Conservation (phyloP, 2,888 invertebrate genomes). For the Gandaritis pyraliata region DNA sequence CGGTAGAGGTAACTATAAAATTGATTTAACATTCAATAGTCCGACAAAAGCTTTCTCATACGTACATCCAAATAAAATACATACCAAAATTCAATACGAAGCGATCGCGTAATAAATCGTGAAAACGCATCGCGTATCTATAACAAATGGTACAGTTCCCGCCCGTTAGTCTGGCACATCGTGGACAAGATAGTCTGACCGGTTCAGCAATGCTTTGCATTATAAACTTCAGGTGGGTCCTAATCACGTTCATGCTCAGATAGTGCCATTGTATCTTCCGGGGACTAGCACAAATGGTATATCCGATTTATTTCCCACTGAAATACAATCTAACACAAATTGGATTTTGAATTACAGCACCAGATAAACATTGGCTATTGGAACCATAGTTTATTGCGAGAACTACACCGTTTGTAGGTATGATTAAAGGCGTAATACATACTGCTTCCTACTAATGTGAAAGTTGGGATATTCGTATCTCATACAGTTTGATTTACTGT, state of each 20-base stretch:
- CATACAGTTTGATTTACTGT: too few relatives aligned
- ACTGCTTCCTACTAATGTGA: not conserved
- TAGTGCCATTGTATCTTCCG: slow-evolving; percentile 1
- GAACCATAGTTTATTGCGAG: slow-evolving; percentile 22
- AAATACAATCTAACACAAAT: slow-evolving; percentile 74
- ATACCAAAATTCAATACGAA: slow-evolving; percentile 64
- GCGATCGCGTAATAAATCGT: slow-evolving; percentile 60
- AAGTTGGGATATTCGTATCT: too few relatives aligned
- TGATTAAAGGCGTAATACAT: slow-evolving; percentile 2
- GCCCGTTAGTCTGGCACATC: slow-evolving; percentile 8
- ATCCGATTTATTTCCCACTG: slow-evolving; percentile 67
- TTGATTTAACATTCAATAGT: slow-evolving; percentile 47
- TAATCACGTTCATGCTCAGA: not conserved
- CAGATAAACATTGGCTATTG: slow-evolving; percentile 57
- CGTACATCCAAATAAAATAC: slow-evolving; percentile 40
- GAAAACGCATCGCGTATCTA: slow-evolving; percentile 50
- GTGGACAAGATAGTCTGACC: not conserved
- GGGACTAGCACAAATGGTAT: slow-evolving; percentile 62
- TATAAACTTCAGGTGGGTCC: not conserved
- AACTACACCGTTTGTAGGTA: slow-evolving; percentile 12
- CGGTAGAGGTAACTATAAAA: slow-evolving; percentile 15
- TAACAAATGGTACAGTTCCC: slow-evolving; percentile 22
- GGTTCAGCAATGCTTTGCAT: not conserved
- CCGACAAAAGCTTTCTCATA: slow-evolving; percentile 23
- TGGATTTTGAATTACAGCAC: slow-evolving; percentile 74